Percentiles rank a stretch among this genome's conserved stretches.
Conservation (phyloP, 2,888 invertebrate genomes). For the Archips xylosteana region DNA sequence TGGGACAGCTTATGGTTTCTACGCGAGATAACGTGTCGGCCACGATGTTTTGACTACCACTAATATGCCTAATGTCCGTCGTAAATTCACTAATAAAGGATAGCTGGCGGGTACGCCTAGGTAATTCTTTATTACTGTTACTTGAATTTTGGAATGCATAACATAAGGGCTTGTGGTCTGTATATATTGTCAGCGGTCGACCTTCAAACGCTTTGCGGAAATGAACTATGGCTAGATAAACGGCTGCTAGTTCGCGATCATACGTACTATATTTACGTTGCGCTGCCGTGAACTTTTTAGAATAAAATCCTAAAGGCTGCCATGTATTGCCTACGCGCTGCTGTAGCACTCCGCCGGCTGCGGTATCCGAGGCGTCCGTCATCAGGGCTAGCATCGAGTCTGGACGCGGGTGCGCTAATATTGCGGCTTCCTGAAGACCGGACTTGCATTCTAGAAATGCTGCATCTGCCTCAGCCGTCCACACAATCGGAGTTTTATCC, state of each 20-base stretch:
- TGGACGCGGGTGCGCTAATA: slow-evolving; percentile 48
- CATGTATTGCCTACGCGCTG: slow-evolving; percentile 49
- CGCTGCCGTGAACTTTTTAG: slow-evolving; percentile 42
- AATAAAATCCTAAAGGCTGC: slow-evolving; percentile 59
- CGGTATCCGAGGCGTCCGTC: slow-evolving; percentile 57
- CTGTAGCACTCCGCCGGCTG: slow-evolving; percentile 60
- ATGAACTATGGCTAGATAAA: slow-evolving; percentile 41
- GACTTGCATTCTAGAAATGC: slow-evolving; percentile 48
- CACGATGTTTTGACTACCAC: no score
- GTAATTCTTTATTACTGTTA: no score
- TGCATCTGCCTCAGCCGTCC: slow-evolving; percentile 41
- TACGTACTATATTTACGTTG: slow-evolving; percentile 51
- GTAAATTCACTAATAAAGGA: no score
- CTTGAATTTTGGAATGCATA: no score
- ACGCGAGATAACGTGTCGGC: no score
- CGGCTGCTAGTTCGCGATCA: slow-evolving; percentile 46
- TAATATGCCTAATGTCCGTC: no score
- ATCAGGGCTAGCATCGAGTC: slow-evolving; percentile 49
- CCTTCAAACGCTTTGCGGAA: no score
- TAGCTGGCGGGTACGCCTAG: no score
- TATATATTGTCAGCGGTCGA: no score
- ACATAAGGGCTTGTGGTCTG: no score
- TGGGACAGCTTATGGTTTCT: no score
- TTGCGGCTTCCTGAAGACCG: slow-evolving; percentile 47
- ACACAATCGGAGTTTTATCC: slow-evolving; percentile 43